Evolutionary conservation across 1,140 invertebrate species (phyloP).

Genomic region (Gryon sp.): DNA sequence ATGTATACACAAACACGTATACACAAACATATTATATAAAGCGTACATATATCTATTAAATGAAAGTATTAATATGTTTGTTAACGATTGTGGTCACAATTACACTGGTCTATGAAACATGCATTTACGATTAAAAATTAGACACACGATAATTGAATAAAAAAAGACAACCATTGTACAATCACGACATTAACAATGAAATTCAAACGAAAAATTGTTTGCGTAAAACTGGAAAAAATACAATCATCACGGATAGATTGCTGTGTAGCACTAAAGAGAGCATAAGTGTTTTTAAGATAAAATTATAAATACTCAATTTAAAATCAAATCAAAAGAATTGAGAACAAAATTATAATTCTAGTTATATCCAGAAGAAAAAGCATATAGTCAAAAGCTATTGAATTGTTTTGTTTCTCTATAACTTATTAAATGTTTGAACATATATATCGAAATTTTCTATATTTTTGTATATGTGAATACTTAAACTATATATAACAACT

Average conservation of each 20-base stretch:
- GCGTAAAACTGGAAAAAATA: no score
- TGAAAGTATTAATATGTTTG: conserved; percentile 47
- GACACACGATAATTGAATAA: conserved; percentile 17
- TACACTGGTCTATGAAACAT: conserved; percentile 24
- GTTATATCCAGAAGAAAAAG: not conserved
- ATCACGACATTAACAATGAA: conserved; percentile 34
- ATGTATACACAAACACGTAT: conserved; percentile 19
- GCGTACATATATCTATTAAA: conserved; percentile 36
- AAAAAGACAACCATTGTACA: conserved; percentile 33
- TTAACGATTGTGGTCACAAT: conserved; percentile 24
- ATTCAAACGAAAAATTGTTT: no score
- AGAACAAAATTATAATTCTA: not conserved
- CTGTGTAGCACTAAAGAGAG: conserved; percentile 38
- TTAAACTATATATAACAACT: no score
- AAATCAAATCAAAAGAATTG: not conserved
- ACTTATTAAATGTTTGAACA: no score
- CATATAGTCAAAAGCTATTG: no score
- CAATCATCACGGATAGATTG: conserved; percentile 43
- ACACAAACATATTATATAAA: conserved; percentile 31
- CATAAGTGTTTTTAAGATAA: conserved; percentile 37
- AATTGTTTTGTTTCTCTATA: no score
- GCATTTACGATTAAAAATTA: conserved; percentile 19
- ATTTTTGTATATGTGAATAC: no score
- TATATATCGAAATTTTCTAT: no score
- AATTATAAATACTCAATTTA: conserved; percentile 14